Base-by-base conservation (phyloP, 2,113 vertebrate species). In the Hypocryptadius cinnamomeus region DNA sequence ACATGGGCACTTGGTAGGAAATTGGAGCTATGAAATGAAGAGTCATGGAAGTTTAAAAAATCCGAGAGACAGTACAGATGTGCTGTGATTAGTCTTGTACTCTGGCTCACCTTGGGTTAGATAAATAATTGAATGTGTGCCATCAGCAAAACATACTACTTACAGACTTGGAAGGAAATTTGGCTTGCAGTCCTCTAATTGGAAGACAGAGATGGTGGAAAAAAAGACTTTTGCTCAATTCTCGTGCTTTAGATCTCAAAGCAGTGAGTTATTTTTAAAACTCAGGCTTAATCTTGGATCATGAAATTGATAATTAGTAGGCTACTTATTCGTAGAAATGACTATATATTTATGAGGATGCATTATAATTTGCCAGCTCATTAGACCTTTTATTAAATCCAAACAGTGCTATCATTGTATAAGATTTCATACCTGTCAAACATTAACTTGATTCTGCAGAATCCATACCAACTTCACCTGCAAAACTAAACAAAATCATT, bases 21-120 rank as follows among this genome's bases (percentile, higher is more conserved):
- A 97, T 94, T 92, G 60, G 91, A 97, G 90, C 85, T 91, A 84
- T 65, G 28, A 95, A 97, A 93, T 89, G 93, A 97, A 97, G 94
- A 94, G 87, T 95, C 94, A 45, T 96, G 74, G 92, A 96, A 96
- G 94, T 90, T 83, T 81, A 92, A 93, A 95, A 96, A 97, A 95
- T 95, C 87, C 85, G 93, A 79, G 74, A 94, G 59, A 90, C 89
- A 68, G 31, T 92, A 92, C 93, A 94, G 82, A 91, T 87, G 80
- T 87, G 73, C 31, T 79, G 86, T 74, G 86, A 94, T 96, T 85
- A 91, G 72, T 22, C 50, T 76, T 97, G 96, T 92, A 96, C 97
- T 97, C 96, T 97, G 97, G 96, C 96, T 98, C 96, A 97, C 98
- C 97, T 98, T 97, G 96, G 95, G 94, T 97, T 96, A 94, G 97